Conservation (phyloP, 2,113 vertebrate species). For the Manacus vitellinus region DNA sequence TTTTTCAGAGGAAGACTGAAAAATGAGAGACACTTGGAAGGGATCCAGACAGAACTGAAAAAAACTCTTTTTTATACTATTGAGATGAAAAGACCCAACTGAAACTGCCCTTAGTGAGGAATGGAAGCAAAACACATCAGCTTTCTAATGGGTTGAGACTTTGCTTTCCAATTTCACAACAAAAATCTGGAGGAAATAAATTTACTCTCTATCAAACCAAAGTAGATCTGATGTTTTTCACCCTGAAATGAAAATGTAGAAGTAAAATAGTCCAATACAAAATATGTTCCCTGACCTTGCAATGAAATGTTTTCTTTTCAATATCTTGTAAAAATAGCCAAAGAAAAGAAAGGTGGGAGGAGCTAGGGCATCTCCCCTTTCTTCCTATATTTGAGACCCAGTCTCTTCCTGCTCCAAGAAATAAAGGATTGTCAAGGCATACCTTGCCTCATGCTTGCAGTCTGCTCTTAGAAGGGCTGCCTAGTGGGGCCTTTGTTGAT, state of each 20-base stretch:
- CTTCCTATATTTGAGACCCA: neutral
- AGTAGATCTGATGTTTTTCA: neutral
- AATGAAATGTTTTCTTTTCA: neutral
- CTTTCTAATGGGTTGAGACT: neutral
- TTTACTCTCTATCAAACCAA: neutral
- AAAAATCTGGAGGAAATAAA: neutral
- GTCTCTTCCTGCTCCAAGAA: neutral
- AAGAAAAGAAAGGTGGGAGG: neutral
- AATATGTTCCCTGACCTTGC: neutral
- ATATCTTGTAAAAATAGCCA: neutral
- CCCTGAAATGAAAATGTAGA: neutral
- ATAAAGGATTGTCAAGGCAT: neutral
- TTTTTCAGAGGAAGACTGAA: slow-evolving; percentile 3
- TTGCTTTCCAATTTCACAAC: neutral
- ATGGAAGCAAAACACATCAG: neutral
- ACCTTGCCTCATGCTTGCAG: neutral
- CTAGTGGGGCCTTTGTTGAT: neutral
- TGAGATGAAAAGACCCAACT: slow-evolving; percentile 2
- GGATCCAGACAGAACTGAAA: neutral
- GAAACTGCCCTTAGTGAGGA: neutral
- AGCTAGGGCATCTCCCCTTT: neutral
- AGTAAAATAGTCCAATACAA: neutral
- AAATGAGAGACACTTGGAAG: slow-evolving; percentile 25
- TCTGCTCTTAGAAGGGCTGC: neutral
- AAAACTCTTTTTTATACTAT: neutral